These are phyloP conservation scores for Holacanthella duospinosa DNA, from an alignment of 2,888 invertebrate genomes.

Conservation along the genomic window DNA sequence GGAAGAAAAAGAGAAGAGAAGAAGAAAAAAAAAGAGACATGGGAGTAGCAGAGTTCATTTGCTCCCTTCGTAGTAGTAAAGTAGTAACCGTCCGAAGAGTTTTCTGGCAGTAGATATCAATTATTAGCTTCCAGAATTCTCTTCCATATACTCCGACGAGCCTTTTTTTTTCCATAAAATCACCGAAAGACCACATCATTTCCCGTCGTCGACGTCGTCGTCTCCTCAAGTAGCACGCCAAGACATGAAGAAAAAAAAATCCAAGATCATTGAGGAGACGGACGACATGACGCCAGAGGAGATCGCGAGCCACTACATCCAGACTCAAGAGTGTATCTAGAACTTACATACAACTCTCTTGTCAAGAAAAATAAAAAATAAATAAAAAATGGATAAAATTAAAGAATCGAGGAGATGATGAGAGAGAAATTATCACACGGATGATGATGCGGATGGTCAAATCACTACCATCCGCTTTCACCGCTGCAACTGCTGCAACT, in stretches of 20 bases:
- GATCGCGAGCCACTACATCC: not conserved
- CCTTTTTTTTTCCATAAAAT: not conserved
- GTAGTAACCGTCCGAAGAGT: too few species aligned
- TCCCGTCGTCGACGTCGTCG: not conserved
- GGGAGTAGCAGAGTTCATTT: not conserved
- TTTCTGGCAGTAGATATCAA: not conserved
- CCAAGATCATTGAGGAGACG: not conserved
- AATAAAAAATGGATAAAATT: not conserved
- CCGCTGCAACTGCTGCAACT: not conserved
- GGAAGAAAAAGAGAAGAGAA: not conserved
- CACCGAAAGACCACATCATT: conserved; percentile 1
- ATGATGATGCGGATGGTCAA: too few species aligned
- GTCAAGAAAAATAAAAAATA: not conserved
- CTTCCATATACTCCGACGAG: not conserved
- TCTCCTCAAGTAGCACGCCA: not conserved
- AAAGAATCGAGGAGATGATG: not conserved
- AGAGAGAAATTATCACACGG: too few species aligned
- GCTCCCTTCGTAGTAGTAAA: too few species aligned
- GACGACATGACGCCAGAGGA: conserved; percentile 3
- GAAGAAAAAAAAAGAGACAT: not conserved
- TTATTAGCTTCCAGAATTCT: not conserved
- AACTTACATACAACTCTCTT: too few species aligned
- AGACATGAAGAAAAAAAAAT: not conserved
- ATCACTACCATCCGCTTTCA: too few species aligned
- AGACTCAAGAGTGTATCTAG: too few species aligned